These are phyloP conservation scores for Pedionomus torquatus DNA, from an alignment of 2,113 vertebrate genomes.

Conservation along the genomic window DNA sequence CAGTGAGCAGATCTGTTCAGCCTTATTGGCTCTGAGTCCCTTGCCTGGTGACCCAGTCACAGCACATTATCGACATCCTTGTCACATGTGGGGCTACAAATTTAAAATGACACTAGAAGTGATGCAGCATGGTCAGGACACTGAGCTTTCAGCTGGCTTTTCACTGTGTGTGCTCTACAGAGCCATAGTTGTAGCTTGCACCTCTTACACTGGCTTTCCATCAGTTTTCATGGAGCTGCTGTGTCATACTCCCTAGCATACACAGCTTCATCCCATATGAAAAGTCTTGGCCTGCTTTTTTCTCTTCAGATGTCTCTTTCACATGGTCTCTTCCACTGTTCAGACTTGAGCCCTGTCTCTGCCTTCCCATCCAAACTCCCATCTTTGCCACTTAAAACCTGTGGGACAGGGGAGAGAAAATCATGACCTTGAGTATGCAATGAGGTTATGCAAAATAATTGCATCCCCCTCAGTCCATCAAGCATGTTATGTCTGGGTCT, in stretches of 20 bases:
- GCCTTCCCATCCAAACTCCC: not conserved
- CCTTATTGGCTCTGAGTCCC: not conserved
- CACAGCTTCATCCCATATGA: accelerated
- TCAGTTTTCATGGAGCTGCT: not conserved
- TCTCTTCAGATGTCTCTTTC: not conserved
- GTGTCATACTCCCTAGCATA: not conserved
- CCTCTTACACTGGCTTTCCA: not conserved
- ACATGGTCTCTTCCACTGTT: not conserved
- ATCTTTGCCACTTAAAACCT: not conserved
- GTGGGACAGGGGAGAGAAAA: not conserved
- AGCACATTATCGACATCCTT: not conserved
- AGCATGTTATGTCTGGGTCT: not conserved
- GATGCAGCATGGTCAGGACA: not conserved
- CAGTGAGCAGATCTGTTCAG: not conserved
- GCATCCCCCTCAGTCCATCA: not conserved
- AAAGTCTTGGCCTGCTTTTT: not conserved
- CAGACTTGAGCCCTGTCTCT: not conserved
- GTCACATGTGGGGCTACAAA: not conserved
- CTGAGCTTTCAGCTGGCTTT: not conserved
- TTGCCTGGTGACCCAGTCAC: not conserved
- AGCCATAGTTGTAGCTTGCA: not conserved
- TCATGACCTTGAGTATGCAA: not conserved
- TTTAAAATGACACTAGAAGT: not conserved
- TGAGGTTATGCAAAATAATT: not conserved
- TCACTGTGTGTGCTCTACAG: not conserved